These are phyloP conservation scores for Perccottus glenii DNA, from an alignment of 2,113 vertebrate species.

Conservation along the genomic window DNA sequence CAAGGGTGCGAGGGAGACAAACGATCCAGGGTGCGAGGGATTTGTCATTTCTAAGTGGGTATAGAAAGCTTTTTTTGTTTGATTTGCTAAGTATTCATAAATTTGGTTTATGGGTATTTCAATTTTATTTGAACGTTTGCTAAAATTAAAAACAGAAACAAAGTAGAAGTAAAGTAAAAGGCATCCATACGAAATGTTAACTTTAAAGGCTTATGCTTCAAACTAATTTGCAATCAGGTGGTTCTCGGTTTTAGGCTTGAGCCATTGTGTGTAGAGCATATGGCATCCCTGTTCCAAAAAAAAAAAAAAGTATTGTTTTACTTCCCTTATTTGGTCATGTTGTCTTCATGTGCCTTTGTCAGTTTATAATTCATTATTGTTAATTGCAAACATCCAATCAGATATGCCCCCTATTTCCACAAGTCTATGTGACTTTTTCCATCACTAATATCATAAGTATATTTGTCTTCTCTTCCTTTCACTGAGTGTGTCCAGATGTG, in stretches of 20 bases:
- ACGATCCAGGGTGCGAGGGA: neutral
- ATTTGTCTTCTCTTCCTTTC: slow-evolving; percentile 57
- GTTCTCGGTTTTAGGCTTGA: no score
- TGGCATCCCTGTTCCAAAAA: neutral
- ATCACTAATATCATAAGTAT: slow-evolving; percentile 58
- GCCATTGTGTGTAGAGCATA: neutral
- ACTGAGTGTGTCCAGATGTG: slow-evolving; percentile 71
- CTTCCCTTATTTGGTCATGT: slow-evolving; percentile 20
- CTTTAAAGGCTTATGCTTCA: no score
- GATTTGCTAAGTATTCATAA: no score
- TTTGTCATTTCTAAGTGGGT: neutral
- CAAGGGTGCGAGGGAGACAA: neutral
- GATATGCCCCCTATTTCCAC: slow-evolving; percentile 19
- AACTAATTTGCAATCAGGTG: no score
- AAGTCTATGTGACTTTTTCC: slow-evolving; percentile 28
- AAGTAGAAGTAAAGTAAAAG: no score
- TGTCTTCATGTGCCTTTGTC: neutral
- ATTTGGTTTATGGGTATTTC: no score
- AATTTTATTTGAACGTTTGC: no score
- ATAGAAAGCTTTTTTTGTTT: no score
- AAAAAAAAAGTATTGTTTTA: neutral
- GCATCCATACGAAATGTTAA: no score
- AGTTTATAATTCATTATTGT: slow-evolving; percentile 35
- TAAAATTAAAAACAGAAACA: no score
- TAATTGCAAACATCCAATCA: slow-evolving; percentile 44